Conservation (phyloP, 2,888 invertebrate species). For the Stictocephala bisonia region DNA sequence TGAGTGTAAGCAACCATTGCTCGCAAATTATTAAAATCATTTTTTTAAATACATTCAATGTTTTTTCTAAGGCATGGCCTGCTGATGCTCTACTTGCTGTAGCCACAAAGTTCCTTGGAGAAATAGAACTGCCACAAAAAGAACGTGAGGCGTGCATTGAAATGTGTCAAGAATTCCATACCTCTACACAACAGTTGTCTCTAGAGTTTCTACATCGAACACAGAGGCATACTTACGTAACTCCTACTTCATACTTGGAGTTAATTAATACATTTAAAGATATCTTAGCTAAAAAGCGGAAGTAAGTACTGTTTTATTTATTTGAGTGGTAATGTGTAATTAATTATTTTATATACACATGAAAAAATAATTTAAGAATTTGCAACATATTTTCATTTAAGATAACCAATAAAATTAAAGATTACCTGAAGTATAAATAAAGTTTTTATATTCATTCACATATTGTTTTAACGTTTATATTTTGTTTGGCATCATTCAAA, state of each 20-base stretch:
- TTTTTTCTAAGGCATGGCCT: constrained; percentile 84
- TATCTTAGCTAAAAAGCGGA: constrained; percentile 79
- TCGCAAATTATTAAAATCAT: neutral
- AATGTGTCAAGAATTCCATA: constrained; percentile 92
- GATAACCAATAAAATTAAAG: too few species aligned
- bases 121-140: constrained; percentile 79
- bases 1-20: constrained; percentile 21
- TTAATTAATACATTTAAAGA: constrained; percentile 91
- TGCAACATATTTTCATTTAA: too few species aligned
- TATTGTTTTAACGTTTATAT: too few species aligned
- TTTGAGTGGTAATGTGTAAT: neutral
- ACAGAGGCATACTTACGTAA: constrained; percentile 87
- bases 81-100: constrained; percentile 92
- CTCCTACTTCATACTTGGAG: constrained; percentile 93
- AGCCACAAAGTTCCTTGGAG: constrained; percentile 82
- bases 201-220: constrained; percentile 73
- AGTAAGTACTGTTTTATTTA: constrained; percentile 64
- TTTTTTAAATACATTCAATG: constrained; percentile 14
- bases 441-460: too few species aligned
- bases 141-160: constrained; percentile 84
- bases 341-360: too few species aligned
- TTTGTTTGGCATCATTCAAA: too few species aligned
- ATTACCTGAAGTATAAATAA: too few species aligned
- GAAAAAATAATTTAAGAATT: too few species aligned
- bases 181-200: constrained; percentile 80